Base-by-base conservation (phyloP, 2,113 vertebrate genomes). In the Cisticola juncidis region DNA sequence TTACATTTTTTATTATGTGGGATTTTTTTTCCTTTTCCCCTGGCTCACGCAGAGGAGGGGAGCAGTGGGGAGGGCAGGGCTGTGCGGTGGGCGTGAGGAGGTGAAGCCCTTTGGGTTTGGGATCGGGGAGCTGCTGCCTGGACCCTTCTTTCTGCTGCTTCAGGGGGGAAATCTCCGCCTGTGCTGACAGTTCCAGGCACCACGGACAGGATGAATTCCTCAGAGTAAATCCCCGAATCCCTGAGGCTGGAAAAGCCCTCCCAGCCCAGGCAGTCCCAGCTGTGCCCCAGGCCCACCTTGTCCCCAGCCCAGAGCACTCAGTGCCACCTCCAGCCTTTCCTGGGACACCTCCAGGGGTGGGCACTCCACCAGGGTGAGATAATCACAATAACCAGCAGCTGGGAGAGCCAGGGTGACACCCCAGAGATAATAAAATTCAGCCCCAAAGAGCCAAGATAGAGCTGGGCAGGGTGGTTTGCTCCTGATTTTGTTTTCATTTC, bases 191-290 rank as follows among this genome's bases (percentile, higher is more conserved):
- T 15, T 81, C 40, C 65, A 1, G 0, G 62, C 53, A 28, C 48
- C 2, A 1, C 0, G 20, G 40, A 7, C 42, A 47, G 51, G 16
- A 31, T 61, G 54, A 14, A 31, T 78, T 74, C 60, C 51, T 51
- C 10, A 5, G 44, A 35, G 33, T 61, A 31, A 80, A 80, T 56
- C 50, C 31, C 25, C 0, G 4, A 1, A 76, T 71, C 35, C 25
- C 25, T 2, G 48, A 3, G 40, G 20, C 11, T 87, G 66, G 74
- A 9, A 71, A 17, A 62, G 15, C n/a, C 40, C 48, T 79, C 6
- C 29, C 21, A 64, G 65, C 21, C 26, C 62, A 38, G 0, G 1
- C 0, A 22, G 31, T 6, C 11, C 58, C 4, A 38, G 42, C 42
- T 42, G 42, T 42, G 42, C 42, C 42, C 42, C 42, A 11, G 12